Evolutionary conservation across 2,888 invertebrate genomes (phyloP).

Genomic region (Acholoe squamosa): DNA sequence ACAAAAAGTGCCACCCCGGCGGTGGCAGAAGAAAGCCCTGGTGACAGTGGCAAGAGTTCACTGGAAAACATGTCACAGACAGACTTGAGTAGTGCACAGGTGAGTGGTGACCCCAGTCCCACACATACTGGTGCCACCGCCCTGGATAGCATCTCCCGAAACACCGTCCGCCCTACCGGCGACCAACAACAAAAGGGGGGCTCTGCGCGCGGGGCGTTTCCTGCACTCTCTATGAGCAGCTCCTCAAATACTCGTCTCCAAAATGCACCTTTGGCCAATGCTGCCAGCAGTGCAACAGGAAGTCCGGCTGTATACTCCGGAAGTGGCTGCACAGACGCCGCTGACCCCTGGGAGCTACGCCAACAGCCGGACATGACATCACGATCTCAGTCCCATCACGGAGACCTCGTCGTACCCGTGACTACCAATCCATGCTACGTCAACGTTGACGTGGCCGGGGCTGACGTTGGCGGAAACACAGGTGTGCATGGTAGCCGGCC

Average conservation of each 20-base stretch:
- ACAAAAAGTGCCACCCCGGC: neutral
- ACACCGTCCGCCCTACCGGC: neutral
- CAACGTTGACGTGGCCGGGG: neutral
- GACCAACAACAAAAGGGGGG: neutral
- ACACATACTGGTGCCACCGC: neutral
- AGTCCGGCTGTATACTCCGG: neutral
- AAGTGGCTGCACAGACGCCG: neutral
- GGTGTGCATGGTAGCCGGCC: constrained; percentile 3
- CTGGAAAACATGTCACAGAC: constrained; percentile 60
- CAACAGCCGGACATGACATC: neutral
- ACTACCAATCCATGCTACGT: neutral
- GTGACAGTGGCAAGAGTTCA: constrained; percentile 63
- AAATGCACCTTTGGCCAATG: no score
- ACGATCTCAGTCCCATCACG: neutral
- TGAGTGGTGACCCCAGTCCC: neutral
- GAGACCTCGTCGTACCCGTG: no score
- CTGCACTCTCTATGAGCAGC: neutral
- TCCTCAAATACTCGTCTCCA: neutral
- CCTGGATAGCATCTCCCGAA: neutral
- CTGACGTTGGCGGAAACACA: neutral
- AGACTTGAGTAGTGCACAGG: neutral
- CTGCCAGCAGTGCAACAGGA: neutral
- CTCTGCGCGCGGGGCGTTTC: neutral
- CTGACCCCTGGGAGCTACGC: constrained; percentile 21
- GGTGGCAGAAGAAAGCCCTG: neutral